These are phyloP conservation scores for Cyphomyrmex costatus DNA, from an alignment of 1,140 invertebrate genomes.

Conservation along the genomic window DNA sequence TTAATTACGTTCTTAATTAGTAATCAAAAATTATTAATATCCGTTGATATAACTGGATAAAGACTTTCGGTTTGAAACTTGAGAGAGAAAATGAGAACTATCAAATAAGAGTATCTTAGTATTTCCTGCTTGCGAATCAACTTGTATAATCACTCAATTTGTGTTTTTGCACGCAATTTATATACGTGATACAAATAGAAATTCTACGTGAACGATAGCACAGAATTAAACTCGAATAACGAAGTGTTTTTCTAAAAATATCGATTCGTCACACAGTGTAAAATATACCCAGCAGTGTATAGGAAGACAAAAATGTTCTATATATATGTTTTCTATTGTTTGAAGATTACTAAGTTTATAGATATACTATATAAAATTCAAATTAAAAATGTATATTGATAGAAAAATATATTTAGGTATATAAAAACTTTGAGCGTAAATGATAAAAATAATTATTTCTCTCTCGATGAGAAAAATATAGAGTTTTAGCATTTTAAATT, in stretches of 20 bases:
- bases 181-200: neutral
- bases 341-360: constrained; percentile 14
- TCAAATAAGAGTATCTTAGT: neutral
- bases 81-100: neutral
- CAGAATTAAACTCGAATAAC: constrained; percentile 9
- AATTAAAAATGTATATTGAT: neutral
- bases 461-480: neutral
- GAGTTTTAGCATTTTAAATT: neutral
- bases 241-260: constrained; percentile 27
- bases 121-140: neutral
- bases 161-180: neutral
- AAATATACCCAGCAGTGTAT: neutral
- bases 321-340: neutral
- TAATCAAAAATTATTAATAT: neutral
- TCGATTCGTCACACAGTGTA: neutral
- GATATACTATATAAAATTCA: neutral
- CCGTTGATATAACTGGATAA: neutral
- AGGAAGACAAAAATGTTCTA: constrained; percentile 3
- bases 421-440: neutral
- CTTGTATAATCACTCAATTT: neutral
- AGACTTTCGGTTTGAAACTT: neutral
- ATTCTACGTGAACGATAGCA: neutral
- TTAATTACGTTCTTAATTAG: neutral
- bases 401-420: neutral
- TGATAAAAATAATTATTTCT: constrained; percentile 1